Base-by-base conservation (phyloP, 2,888 invertebrate genomes). In the Cerceris rybyensis region DNA sequence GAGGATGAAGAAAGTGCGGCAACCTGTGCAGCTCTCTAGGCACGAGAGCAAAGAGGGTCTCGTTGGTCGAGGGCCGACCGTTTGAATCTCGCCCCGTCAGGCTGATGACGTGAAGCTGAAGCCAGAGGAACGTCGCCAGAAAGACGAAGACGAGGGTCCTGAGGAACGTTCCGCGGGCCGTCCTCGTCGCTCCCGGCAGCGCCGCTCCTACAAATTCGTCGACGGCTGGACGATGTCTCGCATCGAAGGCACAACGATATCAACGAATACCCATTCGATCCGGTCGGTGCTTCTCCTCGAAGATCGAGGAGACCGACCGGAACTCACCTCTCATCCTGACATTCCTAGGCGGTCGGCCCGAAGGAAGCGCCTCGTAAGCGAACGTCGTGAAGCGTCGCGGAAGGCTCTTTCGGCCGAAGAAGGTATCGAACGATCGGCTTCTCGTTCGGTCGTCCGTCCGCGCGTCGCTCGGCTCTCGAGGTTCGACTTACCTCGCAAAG, bases 11-110 rank as follows among this genome's bases (percentile, higher is more conserved):
- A 5, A 11, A 59, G 41, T 17, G 0, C n/a, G 11, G 49, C 93
- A 96, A 97, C 93, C 97, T 97, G 93, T 97, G 97, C 82, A 97
- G 93, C 83, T 96, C 96, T 43, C 95, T 95, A 55, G 97, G 97
- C 82, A 97, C 97, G 94, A 97, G 94, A 77, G 96, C 96, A 80
- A 97, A 93, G 68, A 97, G 96, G 86, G 96, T 96, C 88, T 97
- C 96, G 91, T 97, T 97, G 86, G 94, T 93, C 66, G 94, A 93
- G 78, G 92, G 86, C 84, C 91, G 92, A 64, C 88, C 88, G 68
- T 92, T 87, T 80, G 92, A 90, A 80, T 92, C 90, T 66, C 90
- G 90, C 71, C 88, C 89, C 70, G 93, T 93, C 81, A 94, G 92
- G 89, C 93, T 94, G 88, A 94, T 93, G 83, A 95, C 94, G 87